phyloP scores from a whole-genome alignment of 2,888 invertebrate species.

The Spodoptera picta region DNA sequence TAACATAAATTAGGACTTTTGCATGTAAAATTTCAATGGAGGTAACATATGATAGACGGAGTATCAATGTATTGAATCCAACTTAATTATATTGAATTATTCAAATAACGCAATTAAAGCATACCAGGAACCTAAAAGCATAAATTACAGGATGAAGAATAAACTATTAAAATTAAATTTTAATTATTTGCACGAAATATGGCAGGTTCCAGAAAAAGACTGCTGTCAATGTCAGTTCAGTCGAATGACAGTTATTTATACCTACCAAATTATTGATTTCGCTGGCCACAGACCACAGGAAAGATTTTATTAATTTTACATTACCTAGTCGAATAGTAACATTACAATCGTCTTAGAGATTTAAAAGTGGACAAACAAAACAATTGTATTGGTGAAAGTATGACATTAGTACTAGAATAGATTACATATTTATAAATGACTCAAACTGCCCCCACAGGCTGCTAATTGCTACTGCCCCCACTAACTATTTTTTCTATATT shows the following conservation, averaged over 20 bases:
- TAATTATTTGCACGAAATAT: conserved; percentile 44
- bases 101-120: conserved; percentile 39
- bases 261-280: conserved; percentile 17
- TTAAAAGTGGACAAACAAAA: no score
- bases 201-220: conserved; percentile 56
- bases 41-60: conserved; percentile 28
- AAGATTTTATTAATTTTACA: no score
- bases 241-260: conserved; percentile 17
- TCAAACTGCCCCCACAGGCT: no score
- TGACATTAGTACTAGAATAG: no score
- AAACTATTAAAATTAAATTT: conserved; percentile 32
- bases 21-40: conserved; percentile 29
- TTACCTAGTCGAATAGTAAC: no score
- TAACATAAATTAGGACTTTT: conserved; percentile 47
- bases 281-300: background rate
- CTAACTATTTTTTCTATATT: no score
- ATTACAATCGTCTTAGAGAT: no score
- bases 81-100: conserved; percentile 23
- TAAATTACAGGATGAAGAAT: conserved; percentile 25
- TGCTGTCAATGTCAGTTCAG: conserved; percentile 36
- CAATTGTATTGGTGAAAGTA: no score
- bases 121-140: conserved; percentile 48
- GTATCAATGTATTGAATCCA: conserved; percentile 17
- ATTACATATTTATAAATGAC: no score
- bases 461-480: no score